A percentile compares a stretch with the other conserved stretches of the same genome.
These are phyloP conservation scores for Macaca nemestrina DNA, from an alignment of 2,113 vertebrate genomes.

Conservation along the genomic window DNA sequence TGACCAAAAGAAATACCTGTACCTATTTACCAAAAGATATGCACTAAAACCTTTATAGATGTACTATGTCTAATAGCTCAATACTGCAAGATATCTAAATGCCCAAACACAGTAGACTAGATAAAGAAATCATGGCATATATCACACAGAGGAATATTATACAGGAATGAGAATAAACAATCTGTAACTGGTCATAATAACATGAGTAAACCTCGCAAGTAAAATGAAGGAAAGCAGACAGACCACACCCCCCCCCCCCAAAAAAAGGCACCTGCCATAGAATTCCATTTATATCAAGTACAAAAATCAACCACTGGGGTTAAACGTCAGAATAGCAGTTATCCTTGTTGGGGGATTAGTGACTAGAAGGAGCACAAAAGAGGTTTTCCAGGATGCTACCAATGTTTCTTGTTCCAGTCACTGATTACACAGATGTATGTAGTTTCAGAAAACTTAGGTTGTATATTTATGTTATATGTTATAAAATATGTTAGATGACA, in stretches of 20 bases:
- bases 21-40: neutral
- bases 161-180: neutral
- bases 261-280: neutral
- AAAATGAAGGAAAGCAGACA: neutral
- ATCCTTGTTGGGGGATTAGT: neutral
- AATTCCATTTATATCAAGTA: neutral
- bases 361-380: neutral
- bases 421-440: neutral
- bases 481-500: neutral
- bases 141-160: neutral
- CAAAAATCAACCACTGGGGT: neutral
- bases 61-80: neutral
- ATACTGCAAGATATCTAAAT: neutral
- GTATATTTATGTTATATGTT: neutral
- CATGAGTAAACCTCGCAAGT: neutral
- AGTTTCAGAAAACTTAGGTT: neutral
- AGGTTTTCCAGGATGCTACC: neutral
- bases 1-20: neutral
- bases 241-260: fast-evolving
- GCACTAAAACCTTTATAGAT: neutral
- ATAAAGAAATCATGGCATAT: neutral
- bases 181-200: neutral
- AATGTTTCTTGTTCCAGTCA: neutral
- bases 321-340: neutral
- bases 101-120: neutral